A percentile compares a stretch with the other conserved stretches of the same genome.
Evolutionary conservation across 2,888 invertebrate genomes (phyloP).

Genomic region (Drosophila hawaiiensis): DNA sequence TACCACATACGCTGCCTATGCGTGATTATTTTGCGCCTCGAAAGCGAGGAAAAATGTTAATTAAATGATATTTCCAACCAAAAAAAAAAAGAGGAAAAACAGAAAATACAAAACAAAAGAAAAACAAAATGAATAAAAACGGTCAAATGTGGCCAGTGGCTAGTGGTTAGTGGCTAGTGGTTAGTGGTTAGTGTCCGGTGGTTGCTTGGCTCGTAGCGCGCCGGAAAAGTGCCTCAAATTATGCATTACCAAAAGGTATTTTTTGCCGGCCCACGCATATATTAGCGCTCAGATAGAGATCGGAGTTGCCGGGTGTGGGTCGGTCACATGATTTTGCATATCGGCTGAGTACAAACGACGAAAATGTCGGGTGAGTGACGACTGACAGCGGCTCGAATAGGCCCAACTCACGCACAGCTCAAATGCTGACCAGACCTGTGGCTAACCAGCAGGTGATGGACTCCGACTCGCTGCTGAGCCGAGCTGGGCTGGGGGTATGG

Average conservation of each 20-base stretch:
- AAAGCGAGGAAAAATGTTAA: slow-evolving; percentile 74
- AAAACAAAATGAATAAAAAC: slow-evolving; percentile 23
- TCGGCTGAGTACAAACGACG: slow-evolving; percentile 27
- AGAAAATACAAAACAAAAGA: slow-evolving; percentile 33
- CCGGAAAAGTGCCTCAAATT: slow-evolving; percentile 80
- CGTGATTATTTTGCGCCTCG: slow-evolving; percentile 80
- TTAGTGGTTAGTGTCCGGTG: slow-evolving; percentile 49
- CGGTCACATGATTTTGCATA: slow-evolving; percentile 80
- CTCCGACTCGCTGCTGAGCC: slow-evolving; percentile 5
- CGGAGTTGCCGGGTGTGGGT: slow-evolving; percentile 52
- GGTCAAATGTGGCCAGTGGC: slow-evolving; percentile 55
- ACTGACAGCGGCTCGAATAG: slow-evolving; percentile 78
- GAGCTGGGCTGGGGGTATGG: background rate
- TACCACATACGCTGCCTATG: slow-evolving; percentile 67
- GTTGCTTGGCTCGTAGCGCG: slow-evolving; percentile 47
- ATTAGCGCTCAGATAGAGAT: slow-evolving; percentile 76
- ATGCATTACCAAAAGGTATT: slow-evolving; percentile 77
- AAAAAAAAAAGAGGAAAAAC: slow-evolving; percentile 26
- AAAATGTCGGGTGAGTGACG: slow-evolving; percentile 68
- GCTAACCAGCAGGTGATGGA: slow-evolving; percentile 70
- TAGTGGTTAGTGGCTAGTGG: slow-evolving; percentile 7
- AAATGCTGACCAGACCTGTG: slow-evolving; percentile 19
- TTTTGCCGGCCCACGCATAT: slow-evolving; percentile 71
- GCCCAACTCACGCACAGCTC: slow-evolving; percentile 68
- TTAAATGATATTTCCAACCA: slow-evolving; percentile 79